Evolutionary conservation across 2,888 invertebrate species (phyloP), one percentile per base, ranked within the genome.

Genomic region (Drosophila lutescens): DNA sequence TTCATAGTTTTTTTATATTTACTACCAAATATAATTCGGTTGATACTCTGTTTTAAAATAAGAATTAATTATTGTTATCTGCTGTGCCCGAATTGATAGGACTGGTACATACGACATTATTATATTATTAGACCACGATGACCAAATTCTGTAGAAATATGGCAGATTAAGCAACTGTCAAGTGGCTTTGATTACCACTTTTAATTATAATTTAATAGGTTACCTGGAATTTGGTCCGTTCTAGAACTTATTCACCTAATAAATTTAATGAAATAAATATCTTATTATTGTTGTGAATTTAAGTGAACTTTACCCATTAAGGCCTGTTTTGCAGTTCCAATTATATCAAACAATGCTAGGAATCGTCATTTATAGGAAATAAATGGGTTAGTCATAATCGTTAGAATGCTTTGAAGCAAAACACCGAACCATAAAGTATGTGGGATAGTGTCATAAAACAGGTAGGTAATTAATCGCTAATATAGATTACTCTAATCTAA

Each of bases 101-200:
- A n/a, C 30, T 13, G 26, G 10, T 15, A 12, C 41, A 7, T 38
- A 32, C 36, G 43, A 46, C 65, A 65, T 40, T 20, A 10, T 9
- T 15, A 13, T 69, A 65, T 69, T 38, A 55, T 51, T 69, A 65
- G 70, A 38, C 9, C 8, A 17, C 38, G 20, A 61, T 54, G 55
- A 69, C 69, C 30, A 54, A 30, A 54, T 68, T n/a, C 23, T 17
- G 12, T 10, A 15, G 32, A 23, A 69, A 32, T 32, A 51, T n/a
- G 34, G 2, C 41, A 15, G 36, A 41, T 47, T 47, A 40, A 10
- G 23, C 40, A 9, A 7, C 9, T 26, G 26, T 26, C 10, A 23
- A 34, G 20, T 32, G 17, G 32, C 9, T 15, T 5, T 30, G 46
- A 15, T 47, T 12, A 12, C 7, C 7, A 17, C 17, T 47, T 47